Conservation (phyloP, 2,888 invertebrate genomes). For the Diaperis boleti region DNA sequence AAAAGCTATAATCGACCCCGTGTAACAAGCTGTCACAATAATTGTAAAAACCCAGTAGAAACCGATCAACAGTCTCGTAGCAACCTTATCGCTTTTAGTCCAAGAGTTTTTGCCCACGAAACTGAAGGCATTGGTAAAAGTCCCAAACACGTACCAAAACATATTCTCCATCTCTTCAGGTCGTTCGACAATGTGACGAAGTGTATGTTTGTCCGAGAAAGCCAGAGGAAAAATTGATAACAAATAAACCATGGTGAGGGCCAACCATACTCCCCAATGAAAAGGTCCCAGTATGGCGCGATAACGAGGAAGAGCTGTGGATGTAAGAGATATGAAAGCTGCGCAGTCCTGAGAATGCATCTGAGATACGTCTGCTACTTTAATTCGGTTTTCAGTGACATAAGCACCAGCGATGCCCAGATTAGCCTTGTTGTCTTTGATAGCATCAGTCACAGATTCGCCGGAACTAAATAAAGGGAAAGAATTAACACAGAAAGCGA, state of each 20-base stretch:
- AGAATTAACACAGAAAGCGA: conserved; percentile 3
- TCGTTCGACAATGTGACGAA: conserved; percentile 75
- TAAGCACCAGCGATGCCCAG: conserved; percentile 82
- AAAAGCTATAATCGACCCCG: conserved; percentile 87
- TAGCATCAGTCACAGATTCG: conserved; percentile 72
- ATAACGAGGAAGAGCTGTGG: conserved; percentile 83
- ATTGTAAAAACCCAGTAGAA: conserved; percentile 90
- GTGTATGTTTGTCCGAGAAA: conserved; percentile 78
- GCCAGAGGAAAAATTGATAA: conserved; percentile 81
- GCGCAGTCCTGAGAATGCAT: conserved; percentile 83
- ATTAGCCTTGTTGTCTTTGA: conserved; percentile 71
- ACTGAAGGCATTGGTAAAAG: conserved; percentile 85
- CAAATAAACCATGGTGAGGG: conserved; percentile 78
- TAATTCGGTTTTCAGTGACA: conserved; percentile 69
- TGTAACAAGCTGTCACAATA: conserved; percentile 86
- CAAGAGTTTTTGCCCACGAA: conserved; percentile 78
- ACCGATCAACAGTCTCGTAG: conserved; percentile 79
- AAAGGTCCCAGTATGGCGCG: conserved; percentile 88
- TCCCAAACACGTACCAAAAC: conserved; percentile 91
- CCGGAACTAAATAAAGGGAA: conserved; percentile 72
- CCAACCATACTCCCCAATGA: conserved; percentile 84
- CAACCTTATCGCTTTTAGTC: conserved; percentile 76
- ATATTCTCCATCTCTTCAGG: conserved; percentile 83
- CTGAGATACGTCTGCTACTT: conserved; percentile 72
- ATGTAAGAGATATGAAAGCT: conserved; percentile 80